Evolutionary conservation across 2,888 invertebrate species (phyloP).

Genomic region (Leptogaster cylindrica): DNA sequence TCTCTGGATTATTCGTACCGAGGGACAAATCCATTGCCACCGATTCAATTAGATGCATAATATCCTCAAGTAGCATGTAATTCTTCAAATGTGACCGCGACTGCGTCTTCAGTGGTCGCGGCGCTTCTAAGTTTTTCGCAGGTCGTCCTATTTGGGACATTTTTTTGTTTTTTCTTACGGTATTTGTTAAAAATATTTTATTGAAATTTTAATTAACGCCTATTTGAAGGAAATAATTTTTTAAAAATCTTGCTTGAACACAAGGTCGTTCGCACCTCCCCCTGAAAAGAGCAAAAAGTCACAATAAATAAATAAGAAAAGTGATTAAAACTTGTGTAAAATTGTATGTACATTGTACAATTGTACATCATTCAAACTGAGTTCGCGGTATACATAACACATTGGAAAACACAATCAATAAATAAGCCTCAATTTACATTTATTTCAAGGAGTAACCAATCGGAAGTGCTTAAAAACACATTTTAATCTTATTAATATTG

Average conservation of each 20-base stretch:
- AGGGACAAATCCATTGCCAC: slow-evolving; percentile 79
- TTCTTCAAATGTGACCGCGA: slow-evolving; percentile 62
- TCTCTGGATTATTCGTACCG: slow-evolving; percentile 73
- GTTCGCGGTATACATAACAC: too few species aligned
- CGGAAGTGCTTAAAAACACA: too few species aligned
- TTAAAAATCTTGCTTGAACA: slow-evolving; percentile 32
- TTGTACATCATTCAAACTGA: too few species aligned
- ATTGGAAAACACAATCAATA: too few species aligned
- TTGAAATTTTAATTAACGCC: too few species aligned
- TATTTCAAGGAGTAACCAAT: too few species aligned
- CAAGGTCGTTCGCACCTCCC: slow-evolving; percentile 58
- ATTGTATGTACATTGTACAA: too few species aligned
- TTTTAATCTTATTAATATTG: too few species aligned
- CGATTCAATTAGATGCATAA: slow-evolving; percentile 81
- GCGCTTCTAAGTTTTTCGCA: slow-evolving; percentile 77
- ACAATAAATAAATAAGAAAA: background rate
- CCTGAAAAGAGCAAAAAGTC: slow-evolving; percentile 53
- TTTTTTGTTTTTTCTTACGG: slow-evolving; percentile 37
- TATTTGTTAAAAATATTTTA: slow-evolving; percentile 7
- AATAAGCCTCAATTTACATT: too few species aligned
- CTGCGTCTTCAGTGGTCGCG: slow-evolving; percentile 72
- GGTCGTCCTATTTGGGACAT: slow-evolving; percentile 71
- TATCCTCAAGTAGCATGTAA: slow-evolving; percentile 73
- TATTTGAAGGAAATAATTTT: slow-evolving; percentile 24
- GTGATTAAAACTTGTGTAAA: background rate